Base-by-base conservation (phyloP, 2,797 vertebrate species). In the Sorex maritimensis region DNA sequence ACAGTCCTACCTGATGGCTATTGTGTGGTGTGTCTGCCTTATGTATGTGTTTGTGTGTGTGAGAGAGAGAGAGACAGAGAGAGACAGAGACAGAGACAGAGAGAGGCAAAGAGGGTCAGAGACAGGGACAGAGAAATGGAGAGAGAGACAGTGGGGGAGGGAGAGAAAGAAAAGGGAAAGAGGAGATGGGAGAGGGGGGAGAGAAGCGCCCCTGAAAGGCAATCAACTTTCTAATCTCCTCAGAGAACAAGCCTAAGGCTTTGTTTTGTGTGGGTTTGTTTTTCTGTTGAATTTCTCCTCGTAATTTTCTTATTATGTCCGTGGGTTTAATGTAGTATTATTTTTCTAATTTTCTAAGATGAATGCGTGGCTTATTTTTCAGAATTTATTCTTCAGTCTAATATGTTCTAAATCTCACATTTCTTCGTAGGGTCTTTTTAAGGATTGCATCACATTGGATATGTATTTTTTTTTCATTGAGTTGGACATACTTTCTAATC, bases 261-360 rank as follows among this genome's bases (percentile, higher is more conserved):
- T 65, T 34, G 19, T 44, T 52, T 26, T 0, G 3, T 80, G 15
- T 41, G 38, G 17, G 24, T 38, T 44, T 58, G 26, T 67, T 81
- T 74, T 38, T 71, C 58, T 58, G 2, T 85, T 74, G n/a, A 74
- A n/a, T 86, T 93, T 81, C 23, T 74, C 21, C 19, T 81, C 17
- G 38, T 75, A 17, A 30, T 67, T 3, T 77, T 83, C 49, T 69
- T 86, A 44, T 4, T 30, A 13, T 65, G 44, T 65, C 5, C 4
- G 81, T 41, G 44, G 30, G 28, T 41, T 81, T 78, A 55, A 63
- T 63, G 71, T 71, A 4, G 8, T 65, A 12, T 24, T 79, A 55
- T 44, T 55, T 81, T 63, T 72, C 14, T 34, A 71, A 86, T 65
- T 82, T 86, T 26, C 21, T 71, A 71, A 78, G 17, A 44, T 71